Evolutionary conservation across 2,888 invertebrate species (phyloP).

Genomic region (Polia nebulosa): DNA sequence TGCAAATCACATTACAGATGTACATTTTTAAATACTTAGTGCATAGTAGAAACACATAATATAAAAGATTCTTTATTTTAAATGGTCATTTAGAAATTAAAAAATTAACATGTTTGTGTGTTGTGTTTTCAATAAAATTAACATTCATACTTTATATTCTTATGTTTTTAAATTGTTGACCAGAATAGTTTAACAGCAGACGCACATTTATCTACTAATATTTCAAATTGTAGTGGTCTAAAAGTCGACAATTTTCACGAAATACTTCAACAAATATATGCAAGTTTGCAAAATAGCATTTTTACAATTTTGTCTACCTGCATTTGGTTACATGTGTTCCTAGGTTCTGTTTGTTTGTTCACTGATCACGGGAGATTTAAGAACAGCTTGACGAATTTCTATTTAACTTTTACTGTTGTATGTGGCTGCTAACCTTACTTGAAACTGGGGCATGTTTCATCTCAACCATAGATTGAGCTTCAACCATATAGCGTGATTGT

Average conservation of each 20-base stretch:
- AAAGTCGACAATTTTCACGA: background rate
- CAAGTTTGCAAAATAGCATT: background rate
- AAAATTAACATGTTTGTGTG: slow-evolving; percentile 16
- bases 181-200: slow-evolving; percentile 25
- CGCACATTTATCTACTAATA: slow-evolving; percentile 7
- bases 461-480: no score
- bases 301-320: background rate
- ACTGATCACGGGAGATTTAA: background rate
- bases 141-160: slow-evolving; percentile 25
- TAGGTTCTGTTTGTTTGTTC: background rate
- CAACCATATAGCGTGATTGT: no score
- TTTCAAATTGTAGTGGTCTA: slow-evolving; percentile 4
- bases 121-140: no score
- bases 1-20: slow-evolving; percentile 39
- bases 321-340: no score
- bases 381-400: background rate
- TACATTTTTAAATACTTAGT: slow-evolving; percentile 25
- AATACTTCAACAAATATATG: no score
- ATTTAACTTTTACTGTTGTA: background rate
- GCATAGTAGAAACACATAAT: background rate
- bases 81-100: slow-evolving; percentile 7
- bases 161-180: slow-evolving; percentile 41
- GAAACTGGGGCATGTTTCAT: no score
- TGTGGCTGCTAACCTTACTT: no score
- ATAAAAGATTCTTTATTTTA: slow-evolving; percentile 1